Percentiles rank a stretch among this genome's conserved stretches.
These are phyloP conservation scores for Amblyjoppa proteus DNA, from an alignment of 2,888 invertebrate species.

Conservation along the genomic window DNA sequence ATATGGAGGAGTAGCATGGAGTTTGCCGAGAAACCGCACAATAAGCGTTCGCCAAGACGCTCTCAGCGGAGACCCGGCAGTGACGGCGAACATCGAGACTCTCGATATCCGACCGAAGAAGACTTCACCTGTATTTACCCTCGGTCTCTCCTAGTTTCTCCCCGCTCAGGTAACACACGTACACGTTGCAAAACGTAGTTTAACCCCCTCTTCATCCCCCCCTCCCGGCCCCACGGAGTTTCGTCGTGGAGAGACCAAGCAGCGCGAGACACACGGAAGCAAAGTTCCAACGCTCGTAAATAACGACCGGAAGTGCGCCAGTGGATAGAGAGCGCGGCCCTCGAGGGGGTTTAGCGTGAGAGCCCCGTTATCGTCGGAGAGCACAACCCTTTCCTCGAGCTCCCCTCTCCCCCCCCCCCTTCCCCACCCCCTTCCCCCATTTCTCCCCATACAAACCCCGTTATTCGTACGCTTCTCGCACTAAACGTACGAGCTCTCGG, in stretches of 20 bases:
- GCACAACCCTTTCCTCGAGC: slow-evolving; percentile 67
- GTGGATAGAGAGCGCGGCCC: slow-evolving; percentile 76
- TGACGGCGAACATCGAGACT: slow-evolving; percentile 1
- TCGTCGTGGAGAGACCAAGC: slow-evolving; percentile 55
- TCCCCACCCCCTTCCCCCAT: background rate
- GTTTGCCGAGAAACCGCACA: slow-evolving; percentile 7
- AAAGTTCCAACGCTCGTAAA: slow-evolving; percentile 80
- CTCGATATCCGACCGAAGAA: background rate
- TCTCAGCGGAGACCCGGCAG: background rate
- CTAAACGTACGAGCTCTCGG: slow-evolving; percentile 54
- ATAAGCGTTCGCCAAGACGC: background rate
- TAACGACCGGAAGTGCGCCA: slow-evolving; percentile 82
- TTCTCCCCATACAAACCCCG: slow-evolving; percentile 15
- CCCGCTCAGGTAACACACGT: slow-evolving; percentile 7
- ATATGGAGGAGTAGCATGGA: background rate
- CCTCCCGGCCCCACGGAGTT: background rate
- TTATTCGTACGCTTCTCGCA: slow-evolving; percentile 17
- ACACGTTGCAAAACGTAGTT: slow-evolving; percentile 17
- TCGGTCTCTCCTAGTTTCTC: background rate
- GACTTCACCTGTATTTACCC: slow-evolving; percentile 13
- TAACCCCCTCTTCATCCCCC: background rate
- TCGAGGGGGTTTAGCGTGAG: slow-evolving; percentile 53
- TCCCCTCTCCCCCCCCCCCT: slow-evolving; percentile 43
- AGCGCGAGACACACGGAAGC: slow-evolving; percentile 69
- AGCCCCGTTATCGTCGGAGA: slow-evolving; percentile 65